Evolutionary conservation across 2,888 invertebrate species (phyloP), one percentile per base, ranked within the genome.

Genomic region (Macroteleia sp.): DNA sequence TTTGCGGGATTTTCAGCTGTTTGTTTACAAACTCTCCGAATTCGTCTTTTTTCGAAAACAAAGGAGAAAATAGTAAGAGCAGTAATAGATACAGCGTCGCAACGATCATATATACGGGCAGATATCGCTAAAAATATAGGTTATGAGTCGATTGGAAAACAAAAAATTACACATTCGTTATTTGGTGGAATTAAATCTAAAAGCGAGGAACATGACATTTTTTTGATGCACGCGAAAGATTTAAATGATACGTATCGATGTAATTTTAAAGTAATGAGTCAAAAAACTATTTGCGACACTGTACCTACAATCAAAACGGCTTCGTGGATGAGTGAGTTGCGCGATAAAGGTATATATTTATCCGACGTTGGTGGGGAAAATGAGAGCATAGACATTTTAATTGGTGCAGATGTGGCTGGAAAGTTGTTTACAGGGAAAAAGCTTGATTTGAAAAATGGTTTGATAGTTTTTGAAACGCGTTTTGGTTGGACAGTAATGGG

Each of bases 61-160:
- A 20, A 46, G 39, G 50, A 80, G 20, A 67, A 46, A 17, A 17
- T 56, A 12, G 69, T 79, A 12, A 30, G 82, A 19, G 81, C 67
- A 2, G 36, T 86, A 2, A 32, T 85, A 5, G 85, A 86, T 56
- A 41, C 64, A 0, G 84, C 85, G 0, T 85, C 83, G 0, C 81
- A 83, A 17, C 32, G 79, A n/a, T 84, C 84, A 0, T 85, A 85
- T 46, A 66, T 86, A 25, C 50, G 79, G 1, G 20, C 66, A 6
- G 50, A 69, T n/a, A 34, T 79, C 12, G 54, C 54, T 1, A 12
- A 10, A 6, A 39, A 54, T 3, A 4, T 57, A 25, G 57, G 42
- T 17, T 57, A 57, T 25, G 10, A 12, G n/a, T 3, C 12, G 1
- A 12, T 1, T 1, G 39, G 41, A 14, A 39, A 56, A 39, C 25